Base-by-base conservation (phyloP, 2,113 vertebrate genomes). In the Sarotherodon lohbergeri region DNA sequence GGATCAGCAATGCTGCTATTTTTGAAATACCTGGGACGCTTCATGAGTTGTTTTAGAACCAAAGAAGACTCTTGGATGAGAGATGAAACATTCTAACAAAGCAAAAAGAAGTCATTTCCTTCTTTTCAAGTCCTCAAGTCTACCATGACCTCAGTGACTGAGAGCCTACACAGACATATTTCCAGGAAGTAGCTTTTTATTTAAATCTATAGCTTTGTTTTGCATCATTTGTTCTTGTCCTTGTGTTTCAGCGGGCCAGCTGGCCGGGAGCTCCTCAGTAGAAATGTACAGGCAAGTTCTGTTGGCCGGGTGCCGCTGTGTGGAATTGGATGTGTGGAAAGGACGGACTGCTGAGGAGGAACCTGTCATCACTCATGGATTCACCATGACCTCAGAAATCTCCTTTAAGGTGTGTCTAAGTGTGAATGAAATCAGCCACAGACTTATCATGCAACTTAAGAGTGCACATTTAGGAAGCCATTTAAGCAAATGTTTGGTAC, bases 221-320 rank as follows among this genome's bases (percentile, higher is more conserved):
- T 5, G 9, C 14, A 24, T 63, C 2, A 5, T 78, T 7, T 39
- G 12, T 50, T 82, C 27, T 36, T 43, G 17, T 80, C 6, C 5
- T 9, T 36, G 48, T 56, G 82, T 56, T 85, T 3, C 82, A 99
- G 98, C 98, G 93, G 99, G 99, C 4, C 99, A 99, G 97, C 96
- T 99, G 92, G 98, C 98, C 2, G 99, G 99, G 22, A 99, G 98
- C 96, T 99, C 99, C 5, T 99, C 98, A 0, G 99, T 99, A 7
- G 99, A 99, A 96, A 99, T 99, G 98, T 99, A 99, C 93, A 95
- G 98, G 55, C 99, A 99, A 95, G 98, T 99, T 54, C 96, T 99
- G 2, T 93, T 99, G 94, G 98, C 98, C 1, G 99, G 99, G 41
- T 99, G 99, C 92, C 99, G 99, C 93, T 99, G 99, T 84, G 98